phyloP scores from a whole-genome alignment of 2,113 vertebrate species.

The Brienomyrus longianalis region DNA sequence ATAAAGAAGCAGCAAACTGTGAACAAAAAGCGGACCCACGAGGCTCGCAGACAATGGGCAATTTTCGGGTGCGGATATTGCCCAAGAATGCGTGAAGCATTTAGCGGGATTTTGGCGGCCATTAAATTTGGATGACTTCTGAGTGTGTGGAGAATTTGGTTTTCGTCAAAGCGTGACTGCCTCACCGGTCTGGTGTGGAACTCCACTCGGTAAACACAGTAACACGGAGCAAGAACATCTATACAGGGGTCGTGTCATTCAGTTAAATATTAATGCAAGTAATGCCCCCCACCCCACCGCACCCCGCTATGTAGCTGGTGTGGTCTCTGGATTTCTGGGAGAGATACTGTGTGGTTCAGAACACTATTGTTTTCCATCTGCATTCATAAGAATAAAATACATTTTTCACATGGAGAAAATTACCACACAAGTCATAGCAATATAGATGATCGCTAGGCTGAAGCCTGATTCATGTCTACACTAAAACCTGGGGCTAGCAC shows the following conservation, averaged over 20 bases:
- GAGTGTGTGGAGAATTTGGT: background rate
- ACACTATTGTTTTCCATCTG: background rate
- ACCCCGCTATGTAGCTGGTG: background rate
- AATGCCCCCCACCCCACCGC: background rate
- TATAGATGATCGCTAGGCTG: background rate
- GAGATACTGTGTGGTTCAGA: background rate
- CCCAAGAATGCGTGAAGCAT: background rate
- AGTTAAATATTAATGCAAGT: background rate
- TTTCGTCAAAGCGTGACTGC: background rate
- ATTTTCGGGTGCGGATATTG: background rate
- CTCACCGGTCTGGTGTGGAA: background rate
- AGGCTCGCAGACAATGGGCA: background rate
- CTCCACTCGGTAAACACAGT: background rate
- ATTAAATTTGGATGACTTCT: background rate
- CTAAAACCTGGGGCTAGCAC: background rate
- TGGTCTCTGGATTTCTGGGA: background rate
- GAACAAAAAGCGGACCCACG: background rate
- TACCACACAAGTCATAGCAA: background rate
- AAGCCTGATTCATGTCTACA: background rate
- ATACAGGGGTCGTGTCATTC: background rate
- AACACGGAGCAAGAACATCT: background rate
- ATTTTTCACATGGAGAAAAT: background rate
- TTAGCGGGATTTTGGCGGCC: background rate
- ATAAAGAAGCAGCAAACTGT: background rate
- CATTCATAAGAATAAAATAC: background rate